phyloP scores from a whole-genome alignment of 1,140 invertebrate species.

The Papilio helenus region DNA sequence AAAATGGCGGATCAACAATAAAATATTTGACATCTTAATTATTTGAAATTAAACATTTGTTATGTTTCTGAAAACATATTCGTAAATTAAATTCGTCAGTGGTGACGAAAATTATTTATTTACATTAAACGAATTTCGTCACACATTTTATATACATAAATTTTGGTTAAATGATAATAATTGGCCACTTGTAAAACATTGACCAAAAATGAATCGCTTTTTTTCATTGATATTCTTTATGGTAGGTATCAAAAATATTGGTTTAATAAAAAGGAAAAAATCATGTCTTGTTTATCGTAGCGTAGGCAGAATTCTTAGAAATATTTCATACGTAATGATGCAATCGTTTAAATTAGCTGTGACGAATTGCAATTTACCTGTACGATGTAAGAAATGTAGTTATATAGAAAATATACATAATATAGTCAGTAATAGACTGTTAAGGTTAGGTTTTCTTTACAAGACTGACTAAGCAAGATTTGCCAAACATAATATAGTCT shows the following conservation, averaged over 20 bases:
- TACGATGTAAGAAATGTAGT: neutral
- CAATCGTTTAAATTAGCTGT: constrained; percentile 8
- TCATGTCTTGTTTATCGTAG: neutral
- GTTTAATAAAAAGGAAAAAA: neutral
- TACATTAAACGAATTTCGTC: neutral
- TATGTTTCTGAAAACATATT: too few species aligned
- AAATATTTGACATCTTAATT: constrained; percentile 27
- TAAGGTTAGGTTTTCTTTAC: too few species aligned
- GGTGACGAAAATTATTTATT: neutral
- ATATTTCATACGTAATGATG: neutral
- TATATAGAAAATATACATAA: neutral
- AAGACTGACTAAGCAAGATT: too few species aligned
- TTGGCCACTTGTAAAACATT: neutral
- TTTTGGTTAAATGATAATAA: neutral
- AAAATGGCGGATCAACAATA: constrained; percentile 16
- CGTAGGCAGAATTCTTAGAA: constrained; percentile 19
- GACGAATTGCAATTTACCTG: constrained; percentile 1
- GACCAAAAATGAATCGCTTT: neutral
- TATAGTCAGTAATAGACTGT: too few species aligned
- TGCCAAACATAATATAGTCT: too few species aligned
- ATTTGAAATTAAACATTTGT: constrained; percentile 21
- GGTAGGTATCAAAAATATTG: neutral
- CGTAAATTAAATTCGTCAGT: too few species aligned
- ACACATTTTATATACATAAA: neutral
- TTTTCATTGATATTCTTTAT: neutral